Evolutionary conservation across 2,888 invertebrate species (phyloP), one percentile per base, ranked within the genome.

Genomic region (Drosophila parthenogenetica): DNA sequence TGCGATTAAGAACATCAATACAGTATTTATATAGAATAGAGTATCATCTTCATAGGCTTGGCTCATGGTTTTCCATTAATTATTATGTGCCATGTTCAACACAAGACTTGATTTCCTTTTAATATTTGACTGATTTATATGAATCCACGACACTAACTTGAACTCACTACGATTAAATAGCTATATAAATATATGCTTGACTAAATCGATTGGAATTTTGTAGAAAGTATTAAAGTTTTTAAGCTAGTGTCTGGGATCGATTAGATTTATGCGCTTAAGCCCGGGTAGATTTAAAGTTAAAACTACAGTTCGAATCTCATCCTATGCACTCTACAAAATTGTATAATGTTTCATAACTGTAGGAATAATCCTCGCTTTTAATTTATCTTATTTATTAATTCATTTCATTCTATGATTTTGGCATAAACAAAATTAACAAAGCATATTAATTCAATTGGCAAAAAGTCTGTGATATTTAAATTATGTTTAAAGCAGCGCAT

Each of bases 401-500:
- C 11, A 46, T 48, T 73, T 61, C 14, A 37, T 16, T 39, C 53
- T 54, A 35, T 80, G 2, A 49, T 75, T 53, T 81, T 53, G 83
- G 79, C 69, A 85, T 63, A 69, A 49, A 69, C 87, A 77, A 83
- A 83, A 89, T 89, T 89, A 53, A 71, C 53, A 69, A 87, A 62
- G 65, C 57, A 72, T 80, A 84, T 83, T 77, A 78, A 87, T 84
- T 87, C 73, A 86, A 87, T 87, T 87, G 87, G 87, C 89, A 90
- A 90, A 89, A 89, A 77, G 83, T 82, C 87, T 87, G 87, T 87
- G 87, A 87, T 87, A 87, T 87, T 87, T 87, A 78, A 80, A 90
- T 89, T 87, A 80, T 85, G 76, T 89, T 86, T 68, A 69, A 75
- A 81, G 51, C 60, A 73, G 58, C 79, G 59, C 66, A 68, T 60